Base-by-base conservation (phyloP, 2,888 invertebrate genomes). In the Synergus umbraculus region DNA sequence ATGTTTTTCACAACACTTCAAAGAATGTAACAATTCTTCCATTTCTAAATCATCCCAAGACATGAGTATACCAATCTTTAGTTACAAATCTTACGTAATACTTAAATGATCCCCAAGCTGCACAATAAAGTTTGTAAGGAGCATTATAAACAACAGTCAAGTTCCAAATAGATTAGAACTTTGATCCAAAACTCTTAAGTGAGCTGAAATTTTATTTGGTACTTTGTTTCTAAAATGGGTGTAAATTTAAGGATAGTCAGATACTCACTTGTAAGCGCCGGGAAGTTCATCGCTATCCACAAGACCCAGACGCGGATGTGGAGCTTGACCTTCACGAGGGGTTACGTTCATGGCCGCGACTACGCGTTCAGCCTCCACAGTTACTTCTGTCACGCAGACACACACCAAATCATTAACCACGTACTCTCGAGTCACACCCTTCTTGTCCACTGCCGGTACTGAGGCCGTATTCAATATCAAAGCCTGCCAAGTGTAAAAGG, bases 371-470 rank as follows among this genome's bases (percentile, higher is more conserved):
- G 96, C 95, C 92, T 97, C 97, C 67, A 96, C 95, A 91, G 96
- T 96, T 83, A 97, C 96, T 94, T 97, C 97, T 88, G 97, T 94
- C 77, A 97, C 96, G 94, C 97, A 97, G 92, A 97, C 97, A 94
- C 97, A 96, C 81, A 97, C 96, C 87, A 96, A 95, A 93, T 97
- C 97, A 93, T 96, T 96, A 93, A 95, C 94, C 93, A 95, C 95
- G 94, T 96, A 97, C 93, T 94, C 94, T 92, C 96, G 95, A 92
- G 95, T 94, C 83, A 96, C 94, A 92, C 95, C 96, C 92, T 95
- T 96, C 94, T 96, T 96, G 94, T 97, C 97, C 90, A 96, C 94
- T 67, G 96, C 96, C 81, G 95, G 95, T 93, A 96, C 95, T 93
- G 95, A 94, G 83, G 91, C 91, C 88, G 92, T 90, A 87, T 92